Evolutionary conservation across 2,113 vertebrate genomes (phyloP), one percentile per base, ranked within the genome.

Genomic region (Camelus bactrianus): DNA sequence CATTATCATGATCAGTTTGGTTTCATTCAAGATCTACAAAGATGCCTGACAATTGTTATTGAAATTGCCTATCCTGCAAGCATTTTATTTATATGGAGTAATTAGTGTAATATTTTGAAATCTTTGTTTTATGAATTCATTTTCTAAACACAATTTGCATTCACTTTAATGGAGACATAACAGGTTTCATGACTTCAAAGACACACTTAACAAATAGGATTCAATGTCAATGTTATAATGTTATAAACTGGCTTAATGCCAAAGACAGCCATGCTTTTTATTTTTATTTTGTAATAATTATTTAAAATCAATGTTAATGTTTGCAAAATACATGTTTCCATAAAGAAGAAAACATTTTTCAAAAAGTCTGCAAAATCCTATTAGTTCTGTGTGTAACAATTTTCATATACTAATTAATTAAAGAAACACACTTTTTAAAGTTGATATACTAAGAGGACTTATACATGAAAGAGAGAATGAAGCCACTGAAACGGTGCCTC

Each of bases 321-420:
- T 93, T 90, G 28, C 67, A 94, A 94, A 95, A 87, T 87, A 77
- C 28, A 80, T 76, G 30, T 92, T 91, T 94, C 50, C 91, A 91
- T 69, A 95, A 96, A 94, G 52, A 93, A 82, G 70, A 93, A 96
- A 92, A 54, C 46, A 80, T 96, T 95, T 96, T 94, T 87, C 4
- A 70, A 81, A 69, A 67, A 60, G 11, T 73, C n/a, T 89, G 77
- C 13, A 93, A 77, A 91, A 89, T 65, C 11, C 26, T 92, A 35
- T 35, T 38, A 54, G 24, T 92, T 91, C 86, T 54, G 83, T 85
- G 89, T 69, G 9, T 26, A 72, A 86, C 16, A 50, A 16, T 94
- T 79, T 42, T 76, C 6, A 22, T 94, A 26, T 6, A 28, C 46
- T 76, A 84, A n/a, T n/a, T 84, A 86, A 70, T 50, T 87, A 82